phyloP scores from a whole-genome alignment of 2,113 vertebrate species.

The Pseudorectes ferrugineus region DNA sequence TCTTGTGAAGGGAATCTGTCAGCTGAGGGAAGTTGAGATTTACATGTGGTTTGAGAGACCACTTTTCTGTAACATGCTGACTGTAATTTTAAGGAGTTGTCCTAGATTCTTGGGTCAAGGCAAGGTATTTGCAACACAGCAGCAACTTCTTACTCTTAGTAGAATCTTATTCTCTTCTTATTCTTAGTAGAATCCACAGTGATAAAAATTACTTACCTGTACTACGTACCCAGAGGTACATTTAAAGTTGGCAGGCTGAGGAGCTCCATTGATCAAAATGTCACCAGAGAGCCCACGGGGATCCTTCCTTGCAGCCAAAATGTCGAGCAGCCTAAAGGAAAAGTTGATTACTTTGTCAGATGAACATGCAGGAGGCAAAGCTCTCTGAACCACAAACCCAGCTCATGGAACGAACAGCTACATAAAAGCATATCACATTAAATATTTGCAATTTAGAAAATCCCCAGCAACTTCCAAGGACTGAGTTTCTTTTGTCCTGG shows the following conservation, averaged over 20 bases:
- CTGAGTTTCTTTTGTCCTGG: background rate
- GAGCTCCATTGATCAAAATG: constrained; percentile 85
- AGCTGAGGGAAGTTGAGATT: background rate
- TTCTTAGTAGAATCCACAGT: background rate
- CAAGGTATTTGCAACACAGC: background rate
- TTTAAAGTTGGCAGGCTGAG: constrained; percentile 90
- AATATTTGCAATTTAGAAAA: background rate
- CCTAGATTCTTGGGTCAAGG: background rate
- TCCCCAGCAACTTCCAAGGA: background rate
- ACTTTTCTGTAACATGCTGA: background rate
- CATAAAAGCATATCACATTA: background rate
- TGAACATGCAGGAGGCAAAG: background rate
- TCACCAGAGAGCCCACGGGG: constrained; percentile 79
- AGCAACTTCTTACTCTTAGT: background rate
- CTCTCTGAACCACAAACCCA: background rate
- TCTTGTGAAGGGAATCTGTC: background rate
- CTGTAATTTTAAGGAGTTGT: background rate
- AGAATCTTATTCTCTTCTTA: too few relatives aligned
- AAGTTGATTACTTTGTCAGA: background rate
- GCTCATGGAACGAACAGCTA: fast-evolving
- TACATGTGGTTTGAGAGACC: background rate
- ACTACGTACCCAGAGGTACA: constrained; percentile 93
- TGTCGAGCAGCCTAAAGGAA: constrained; percentile 68
- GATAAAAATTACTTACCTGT: constrained; percentile 73
- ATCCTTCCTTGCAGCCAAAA: constrained; percentile 82